Evolutionary conservation across 2,797 vertebrate species (phyloP).

Genomic region (Sebastes jordani): DNA sequence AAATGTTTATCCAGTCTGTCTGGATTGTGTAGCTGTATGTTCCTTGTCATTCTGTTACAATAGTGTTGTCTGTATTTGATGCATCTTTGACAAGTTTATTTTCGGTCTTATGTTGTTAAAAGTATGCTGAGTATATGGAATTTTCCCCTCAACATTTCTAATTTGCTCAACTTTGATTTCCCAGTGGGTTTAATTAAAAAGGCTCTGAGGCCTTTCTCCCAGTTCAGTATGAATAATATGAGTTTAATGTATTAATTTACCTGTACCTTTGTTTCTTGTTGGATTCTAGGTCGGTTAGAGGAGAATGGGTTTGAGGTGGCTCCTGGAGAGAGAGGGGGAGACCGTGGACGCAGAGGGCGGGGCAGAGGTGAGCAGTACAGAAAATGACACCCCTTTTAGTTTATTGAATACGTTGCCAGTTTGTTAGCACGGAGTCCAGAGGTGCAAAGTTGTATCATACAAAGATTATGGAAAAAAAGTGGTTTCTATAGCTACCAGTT

Average conservation of each 20-base stretch:
- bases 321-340: constrained; percentile 89
- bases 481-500: background rate
- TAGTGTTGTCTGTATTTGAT: background rate
- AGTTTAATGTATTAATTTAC: background rate
- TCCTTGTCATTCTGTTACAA: background rate
- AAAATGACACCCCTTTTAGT: background rate
- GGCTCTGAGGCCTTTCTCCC: background rate
- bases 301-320: constrained; percentile 92
- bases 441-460: background rate
- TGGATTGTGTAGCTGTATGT: background rate
- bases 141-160: background rate
- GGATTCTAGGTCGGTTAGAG: constrained; percentile 85
- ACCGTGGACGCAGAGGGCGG: constrained; percentile 89
- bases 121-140: background rate
- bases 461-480: background rate
- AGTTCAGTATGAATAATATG: background rate
- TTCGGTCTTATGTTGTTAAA: background rate
- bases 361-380: constrained; percentile 86
- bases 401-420: background rate
- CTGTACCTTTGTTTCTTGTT: constrained; percentile 4
- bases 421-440: background rate
- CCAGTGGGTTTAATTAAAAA: background rate
- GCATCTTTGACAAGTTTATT: background rate
- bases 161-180: background rate
- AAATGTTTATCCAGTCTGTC: background rate